Percentiles rank a stretch among this genome's conserved stretches.
These are phyloP conservation scores for Platichthys stellatus DNA, from an alignment of 2,113 vertebrate genomes.

Conservation along the genomic window DNA sequence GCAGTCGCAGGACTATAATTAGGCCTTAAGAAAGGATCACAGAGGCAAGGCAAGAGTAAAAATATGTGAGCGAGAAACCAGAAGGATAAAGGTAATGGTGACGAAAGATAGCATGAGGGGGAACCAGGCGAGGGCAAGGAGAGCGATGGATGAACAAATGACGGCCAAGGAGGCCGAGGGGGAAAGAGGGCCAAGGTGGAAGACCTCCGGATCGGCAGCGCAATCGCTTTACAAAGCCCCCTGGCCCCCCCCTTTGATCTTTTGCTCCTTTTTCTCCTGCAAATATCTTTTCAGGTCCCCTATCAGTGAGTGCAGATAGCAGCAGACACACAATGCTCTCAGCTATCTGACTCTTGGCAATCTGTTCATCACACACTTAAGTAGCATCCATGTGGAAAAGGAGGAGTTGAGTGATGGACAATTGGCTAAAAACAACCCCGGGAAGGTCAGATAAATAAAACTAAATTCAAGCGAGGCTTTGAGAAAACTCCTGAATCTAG, in stretches of 20 bases:
- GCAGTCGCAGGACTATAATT: no score
- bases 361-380: slow-evolving; percentile 68
- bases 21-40: background rate
- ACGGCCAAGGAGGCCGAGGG: background rate
- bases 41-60: slow-evolving; percentile 4
- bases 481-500: slow-evolving; percentile 31
- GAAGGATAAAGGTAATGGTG: slow-evolving; percentile 8
- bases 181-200: background rate
- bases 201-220: slow-evolving; percentile 6
- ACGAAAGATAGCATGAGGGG: slow-evolving; percentile 9
- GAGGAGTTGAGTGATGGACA: slow-evolving; percentile 36
- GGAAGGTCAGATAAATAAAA: slow-evolving; percentile 60
- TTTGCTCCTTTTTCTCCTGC: slow-evolving; percentile 42
- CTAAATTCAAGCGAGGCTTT: slow-evolving; percentile 6
- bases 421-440: slow-evolving; percentile 34
- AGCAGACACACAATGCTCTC: slow-evolving; percentile 50
- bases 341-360: slow-evolving; percentile 51
- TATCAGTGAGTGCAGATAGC: slow-evolving; percentile 64
- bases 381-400: slow-evolving; percentile 40
- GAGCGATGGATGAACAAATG: slow-evolving; percentile 11
- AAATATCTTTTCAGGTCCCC: slow-evolving; percentile 55
- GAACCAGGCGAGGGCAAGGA: background rate
- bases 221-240: slow-evolving; percentile 35
- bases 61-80: slow-evolving; percentile 12
- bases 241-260: slow-evolving; percentile 23